A percentile compares a stretch with the other conserved stretches of the same genome.
Conservation (phyloP, 2,113 vertebrate species). For the Choloepus hoffmanni region DNA sequence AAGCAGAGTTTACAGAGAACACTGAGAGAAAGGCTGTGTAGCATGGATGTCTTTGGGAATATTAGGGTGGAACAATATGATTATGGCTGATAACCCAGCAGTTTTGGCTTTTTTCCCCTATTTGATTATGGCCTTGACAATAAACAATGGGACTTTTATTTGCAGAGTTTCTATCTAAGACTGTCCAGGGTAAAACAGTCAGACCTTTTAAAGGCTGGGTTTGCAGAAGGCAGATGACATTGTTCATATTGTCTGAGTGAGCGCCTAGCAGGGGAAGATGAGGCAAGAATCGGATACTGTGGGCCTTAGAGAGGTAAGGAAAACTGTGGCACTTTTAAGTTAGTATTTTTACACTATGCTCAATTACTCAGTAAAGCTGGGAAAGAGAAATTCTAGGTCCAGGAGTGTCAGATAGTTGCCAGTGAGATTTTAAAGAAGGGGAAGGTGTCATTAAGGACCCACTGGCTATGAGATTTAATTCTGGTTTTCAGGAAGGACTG, state of each 20-base stretch:
- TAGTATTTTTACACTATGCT: not conserved
- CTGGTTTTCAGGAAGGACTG: constrained; percentile 5
- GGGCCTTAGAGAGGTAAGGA: not conserved
- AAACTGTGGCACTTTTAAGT: not conserved
- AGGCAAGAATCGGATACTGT: not conserved
- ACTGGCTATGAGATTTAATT: not conserved
- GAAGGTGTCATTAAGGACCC: not conserved
- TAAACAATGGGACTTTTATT: not conserved
- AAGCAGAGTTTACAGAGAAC: not conserved
- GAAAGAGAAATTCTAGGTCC: not conserved
- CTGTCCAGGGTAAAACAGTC: not conserved
- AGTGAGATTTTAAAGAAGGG: not conserved
- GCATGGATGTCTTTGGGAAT: not conserved
- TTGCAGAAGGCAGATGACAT: not conserved
- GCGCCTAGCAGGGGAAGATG: not conserved
- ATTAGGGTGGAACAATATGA: not conserved
- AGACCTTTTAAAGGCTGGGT: not conserved
- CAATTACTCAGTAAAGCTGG: not conserved
- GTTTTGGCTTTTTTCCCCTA: too few species aligned
- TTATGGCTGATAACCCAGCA: not conserved
- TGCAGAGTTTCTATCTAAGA: not conserved
- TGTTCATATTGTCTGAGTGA: not conserved
- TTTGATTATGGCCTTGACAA: not conserved
- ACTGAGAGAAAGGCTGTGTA: not conserved
- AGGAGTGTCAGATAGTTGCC: not conserved